Conservation (phyloP, 1,140 invertebrate genomes). For the Sycobia sp. region DNA sequence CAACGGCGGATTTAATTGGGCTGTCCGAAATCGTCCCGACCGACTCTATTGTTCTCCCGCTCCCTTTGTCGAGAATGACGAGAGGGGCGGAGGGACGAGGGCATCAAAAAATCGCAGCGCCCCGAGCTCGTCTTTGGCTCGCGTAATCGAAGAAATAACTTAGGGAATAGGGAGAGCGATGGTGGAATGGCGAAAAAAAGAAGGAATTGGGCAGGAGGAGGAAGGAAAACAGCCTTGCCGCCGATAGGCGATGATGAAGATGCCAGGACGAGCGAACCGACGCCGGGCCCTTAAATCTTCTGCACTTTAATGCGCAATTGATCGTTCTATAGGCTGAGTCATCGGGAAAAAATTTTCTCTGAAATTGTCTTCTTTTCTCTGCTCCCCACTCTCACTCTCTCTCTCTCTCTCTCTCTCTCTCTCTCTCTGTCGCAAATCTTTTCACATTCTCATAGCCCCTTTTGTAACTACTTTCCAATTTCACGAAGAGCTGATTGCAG, state of each 20-base stretch:
- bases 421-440: neutral
- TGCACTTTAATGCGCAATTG: conserved; percentile 30
- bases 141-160: conserved; percentile 6
- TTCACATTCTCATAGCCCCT: no score
- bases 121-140: neutral
- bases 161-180: neutral
- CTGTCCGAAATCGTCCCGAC: neutral
- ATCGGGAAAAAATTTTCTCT: conserved; percentile 17
- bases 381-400: no score
- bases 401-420: no score
- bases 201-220: neutral
- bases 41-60: conserved; percentile 7
- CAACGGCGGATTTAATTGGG: conserved; percentile 27
- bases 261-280: neutral
- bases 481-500: no score
- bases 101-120: no score
- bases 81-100: no score
- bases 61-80: no score
- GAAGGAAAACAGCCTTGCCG: neutral
- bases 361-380: no score
- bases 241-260: conserved; percentile 19
- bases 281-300: conserved; percentile 24
- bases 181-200: no score
- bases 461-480: no score
- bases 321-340: conserved; percentile 19